Percentiles rank a stretch among this genome's conserved stretches.
phyloP scores from a whole-genome alignment of 2,113 vertebrate species.

The Brienomyrus brachyistius region DNA sequence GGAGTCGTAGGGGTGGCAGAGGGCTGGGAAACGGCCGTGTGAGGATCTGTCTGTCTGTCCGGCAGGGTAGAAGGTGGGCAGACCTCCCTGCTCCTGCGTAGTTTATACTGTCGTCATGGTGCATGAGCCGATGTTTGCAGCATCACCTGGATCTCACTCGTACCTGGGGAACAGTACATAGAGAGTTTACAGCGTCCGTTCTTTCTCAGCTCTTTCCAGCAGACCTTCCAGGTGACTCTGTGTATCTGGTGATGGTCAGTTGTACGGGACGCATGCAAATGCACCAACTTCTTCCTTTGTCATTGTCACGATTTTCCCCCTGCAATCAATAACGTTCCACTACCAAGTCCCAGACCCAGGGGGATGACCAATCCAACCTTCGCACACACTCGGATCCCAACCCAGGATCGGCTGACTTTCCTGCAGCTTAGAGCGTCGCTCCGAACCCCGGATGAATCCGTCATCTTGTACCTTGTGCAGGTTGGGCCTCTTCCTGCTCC shows the following conservation, averaged over 20 bases:
- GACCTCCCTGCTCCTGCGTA: not conserved
- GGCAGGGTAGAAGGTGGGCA: not conserved
- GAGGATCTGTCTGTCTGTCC: not conserved
- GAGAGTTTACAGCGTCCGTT: not conserved
- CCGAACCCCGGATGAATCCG: not conserved
- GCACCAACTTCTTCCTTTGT: not conserved
- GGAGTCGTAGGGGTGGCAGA: too few species aligned
- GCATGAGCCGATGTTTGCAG: not conserved
- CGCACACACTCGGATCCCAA: not conserved
- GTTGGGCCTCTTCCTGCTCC: not conserved
- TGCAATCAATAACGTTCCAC: not conserved
- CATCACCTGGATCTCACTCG: not conserved
- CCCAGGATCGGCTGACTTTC: not conserved
- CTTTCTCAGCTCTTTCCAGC: not conserved
- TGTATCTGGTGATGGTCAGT: not conserved
- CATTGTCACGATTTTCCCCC: not conserved
- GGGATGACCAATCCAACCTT: not conserved
- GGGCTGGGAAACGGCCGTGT: not conserved
- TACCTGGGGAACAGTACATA: not conserved
- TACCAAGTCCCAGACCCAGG: not conserved
- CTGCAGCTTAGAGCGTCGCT: not conserved
- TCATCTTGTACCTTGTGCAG: not conserved
- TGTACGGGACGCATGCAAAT: not conserved
- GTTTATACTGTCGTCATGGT: constrained; percentile 3
- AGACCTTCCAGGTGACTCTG: not conserved